A percentile compares a stretch with the other conserved stretches of the same genome.
These are phyloP conservation scores for Pangasianodon gigas DNA, from an alignment of 2,113 vertebrate species.

Conservation along the genomic window DNA sequence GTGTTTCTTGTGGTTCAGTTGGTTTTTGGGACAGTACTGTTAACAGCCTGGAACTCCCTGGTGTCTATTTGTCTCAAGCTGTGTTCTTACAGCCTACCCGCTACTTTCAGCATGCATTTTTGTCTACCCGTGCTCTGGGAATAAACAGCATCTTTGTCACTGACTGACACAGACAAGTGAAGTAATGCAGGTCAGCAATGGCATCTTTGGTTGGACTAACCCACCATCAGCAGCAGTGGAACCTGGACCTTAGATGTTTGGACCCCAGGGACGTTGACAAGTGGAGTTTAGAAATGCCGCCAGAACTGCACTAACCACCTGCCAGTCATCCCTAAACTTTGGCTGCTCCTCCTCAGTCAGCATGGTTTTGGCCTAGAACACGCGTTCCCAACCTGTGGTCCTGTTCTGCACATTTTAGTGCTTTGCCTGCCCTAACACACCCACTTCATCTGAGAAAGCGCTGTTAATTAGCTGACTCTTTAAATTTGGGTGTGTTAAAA, in stretches of 20 bases:
- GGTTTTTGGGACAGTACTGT: neutral
- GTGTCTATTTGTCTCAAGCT: neutral
- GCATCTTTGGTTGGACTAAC: neutral
- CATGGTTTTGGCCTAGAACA: neutral
- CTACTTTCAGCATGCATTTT: neutral
- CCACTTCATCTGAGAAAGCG: neutral
- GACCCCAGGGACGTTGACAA: neutral
- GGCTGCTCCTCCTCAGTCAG: neutral
- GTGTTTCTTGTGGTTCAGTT: neutral
- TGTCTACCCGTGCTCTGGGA: neutral
- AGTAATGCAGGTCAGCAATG: neutral
- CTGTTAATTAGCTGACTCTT: neutral
- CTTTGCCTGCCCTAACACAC: neutral
- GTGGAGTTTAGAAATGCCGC: neutral
- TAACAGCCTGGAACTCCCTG: neutral
- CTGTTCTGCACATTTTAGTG: neutral
- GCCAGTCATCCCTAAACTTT: constrained; percentile 2
- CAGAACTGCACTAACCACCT: constrained; percentile 3
- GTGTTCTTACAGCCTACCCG: neutral
- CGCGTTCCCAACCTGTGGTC: neutral
- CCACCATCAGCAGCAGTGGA: neutral
- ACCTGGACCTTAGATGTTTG: neutral
- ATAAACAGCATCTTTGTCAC: constrained; percentile 1
- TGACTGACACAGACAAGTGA: neutral
- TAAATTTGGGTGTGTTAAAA: neutral